A percentile compares a stretch with the other conserved stretches of the same genome.
Conservation (phyloP, 1,140 invertebrate species). For the Aleiodes sp. region DNA sequence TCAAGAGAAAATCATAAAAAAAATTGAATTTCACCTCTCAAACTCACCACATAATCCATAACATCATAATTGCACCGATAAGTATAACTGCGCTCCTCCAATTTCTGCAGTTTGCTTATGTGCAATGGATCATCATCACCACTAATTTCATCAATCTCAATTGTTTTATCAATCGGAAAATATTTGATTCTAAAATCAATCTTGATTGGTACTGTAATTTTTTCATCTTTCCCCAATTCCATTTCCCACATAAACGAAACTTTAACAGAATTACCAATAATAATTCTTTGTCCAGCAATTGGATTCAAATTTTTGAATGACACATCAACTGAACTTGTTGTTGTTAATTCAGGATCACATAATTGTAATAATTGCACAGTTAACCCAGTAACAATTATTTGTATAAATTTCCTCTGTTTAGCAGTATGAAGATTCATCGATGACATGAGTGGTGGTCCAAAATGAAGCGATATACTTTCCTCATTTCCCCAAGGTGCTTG, state of each 20-base stretch:
- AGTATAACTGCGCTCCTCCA: slow-evolving; percentile 56
- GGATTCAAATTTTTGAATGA: slow-evolving; percentile 75
- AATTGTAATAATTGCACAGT: slow-evolving; percentile 70
- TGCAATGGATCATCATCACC: slow-evolving; percentile 61
- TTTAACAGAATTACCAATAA: slow-evolving; percentile 74
- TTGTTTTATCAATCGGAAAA: slow-evolving; percentile 63
- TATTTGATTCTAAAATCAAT: slow-evolving; percentile 78
- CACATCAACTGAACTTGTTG: slow-evolving; percentile 65
- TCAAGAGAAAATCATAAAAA: background rate
- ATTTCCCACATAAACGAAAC: slow-evolving; percentile 88
- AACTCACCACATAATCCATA: slow-evolving; percentile 72
- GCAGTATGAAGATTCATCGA: slow-evolving; percentile 84
- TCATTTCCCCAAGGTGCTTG: slow-evolving; percentile 80
- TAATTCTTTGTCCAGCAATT: slow-evolving; percentile 66
- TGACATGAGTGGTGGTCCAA: slow-evolving; percentile 82
- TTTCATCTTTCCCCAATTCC: slow-evolving; percentile 69
- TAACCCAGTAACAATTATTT: slow-evolving; percentile 78
- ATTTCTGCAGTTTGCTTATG: slow-evolving; percentile 55
- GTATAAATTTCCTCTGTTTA: slow-evolving; percentile 81
- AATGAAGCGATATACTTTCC: slow-evolving; percentile 76
- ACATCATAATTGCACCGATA: slow-evolving; percentile 71
- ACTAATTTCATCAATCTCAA: slow-evolving; percentile 51
- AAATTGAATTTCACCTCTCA: background rate
- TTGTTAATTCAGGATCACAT: slow-evolving; percentile 69
- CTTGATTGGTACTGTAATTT: slow-evolving; percentile 69